Evolutionary conservation across 2,113 vertebrate species (phyloP), one percentile per base, ranked within the genome.

Genomic region (Solenodon paradoxus): DNA sequence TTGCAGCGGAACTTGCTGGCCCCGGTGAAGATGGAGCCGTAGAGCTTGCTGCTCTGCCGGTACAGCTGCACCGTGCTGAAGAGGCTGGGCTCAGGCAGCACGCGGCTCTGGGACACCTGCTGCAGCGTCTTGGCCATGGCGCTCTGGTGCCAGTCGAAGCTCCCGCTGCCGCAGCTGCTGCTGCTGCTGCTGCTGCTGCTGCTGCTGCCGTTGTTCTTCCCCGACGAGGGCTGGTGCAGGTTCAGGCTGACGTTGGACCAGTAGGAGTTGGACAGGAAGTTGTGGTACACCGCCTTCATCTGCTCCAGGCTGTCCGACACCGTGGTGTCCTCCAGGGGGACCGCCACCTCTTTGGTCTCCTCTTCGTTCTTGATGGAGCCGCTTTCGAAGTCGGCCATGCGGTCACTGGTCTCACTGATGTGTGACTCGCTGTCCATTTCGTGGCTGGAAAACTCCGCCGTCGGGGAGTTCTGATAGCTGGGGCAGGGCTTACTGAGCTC

Each of bases 1-100:
- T 99, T 99, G 98, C 99, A 99, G 89, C 99, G 99, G 97, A 99
- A 99, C 97, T 99, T 99, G 98, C 99, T 99, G 97, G 99, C 99
- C 11, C 99, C 99, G 0, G 99, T 99, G 98, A 99, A 99, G 98
- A 99, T 99, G 47, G 99, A 99, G 96, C 99, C 99, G 0, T 99
- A 99, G 68, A 99, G 99, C 97, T 99, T 99, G 94, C 99, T 99
- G 98, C 99, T 99, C 98, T 99, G 99, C 12, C 99, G 98, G 97
- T 99, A 99, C 69, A 99, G 98, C 93, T 99, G 99, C 90, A 99
- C 99, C 17, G 99, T 99, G 98, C 99, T 99, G 95, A 99, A 99
- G 88, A 99, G 99, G 97, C 99, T 99, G 0, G 99, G 99, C 97
- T 99, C 99, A 0, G 99, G 98, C 80, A 98, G 98, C 63, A 98